Conservation (phyloP, 2,797 vertebrate genomes). For the Valencia hispanica region DNA sequence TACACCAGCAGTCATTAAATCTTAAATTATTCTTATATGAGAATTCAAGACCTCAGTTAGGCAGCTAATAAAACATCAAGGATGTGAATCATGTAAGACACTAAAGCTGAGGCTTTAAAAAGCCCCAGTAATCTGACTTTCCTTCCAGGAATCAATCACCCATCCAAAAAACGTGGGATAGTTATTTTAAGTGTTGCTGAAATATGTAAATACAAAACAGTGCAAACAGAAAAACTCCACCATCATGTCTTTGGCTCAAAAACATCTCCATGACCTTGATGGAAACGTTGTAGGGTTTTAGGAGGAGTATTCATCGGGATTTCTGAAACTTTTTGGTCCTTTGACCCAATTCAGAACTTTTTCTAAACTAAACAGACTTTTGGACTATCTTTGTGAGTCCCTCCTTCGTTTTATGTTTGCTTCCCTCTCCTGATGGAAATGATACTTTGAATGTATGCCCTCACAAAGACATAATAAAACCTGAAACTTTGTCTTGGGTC, state of each 20-base stretch:
- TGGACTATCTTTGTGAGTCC: neutral
- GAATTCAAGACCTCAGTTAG: conserved; percentile 2
- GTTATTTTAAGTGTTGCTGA: neutral
- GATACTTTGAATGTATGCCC: conserved; percentile 70
- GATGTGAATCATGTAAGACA: neutral
- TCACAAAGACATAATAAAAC: conserved; percentile 75
- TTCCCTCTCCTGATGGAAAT: conserved; percentile 21
- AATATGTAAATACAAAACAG: neutral
- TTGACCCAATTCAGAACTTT: neutral
- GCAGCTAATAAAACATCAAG: neutral
- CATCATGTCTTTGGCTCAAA: neutral
- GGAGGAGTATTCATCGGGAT: neutral
- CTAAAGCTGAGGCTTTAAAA: neutral
- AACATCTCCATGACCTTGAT: neutral
- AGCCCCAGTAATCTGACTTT: neutral
- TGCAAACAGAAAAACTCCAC: neutral
- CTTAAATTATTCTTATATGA: neutral
- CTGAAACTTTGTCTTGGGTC: conserved; percentile 83
- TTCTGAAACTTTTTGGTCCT: neutral
- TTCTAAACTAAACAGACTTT: neutral
- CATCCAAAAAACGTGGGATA: neutral
- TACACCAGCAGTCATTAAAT: neutral
- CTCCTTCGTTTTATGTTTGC: neutral
- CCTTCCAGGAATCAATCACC: neutral
- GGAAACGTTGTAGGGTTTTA: neutral